Evolutionary conservation across 2,888 invertebrate genomes (phyloP), one percentile per base, ranked within the genome.

Genomic region (Calameuta filiformis): DNA sequence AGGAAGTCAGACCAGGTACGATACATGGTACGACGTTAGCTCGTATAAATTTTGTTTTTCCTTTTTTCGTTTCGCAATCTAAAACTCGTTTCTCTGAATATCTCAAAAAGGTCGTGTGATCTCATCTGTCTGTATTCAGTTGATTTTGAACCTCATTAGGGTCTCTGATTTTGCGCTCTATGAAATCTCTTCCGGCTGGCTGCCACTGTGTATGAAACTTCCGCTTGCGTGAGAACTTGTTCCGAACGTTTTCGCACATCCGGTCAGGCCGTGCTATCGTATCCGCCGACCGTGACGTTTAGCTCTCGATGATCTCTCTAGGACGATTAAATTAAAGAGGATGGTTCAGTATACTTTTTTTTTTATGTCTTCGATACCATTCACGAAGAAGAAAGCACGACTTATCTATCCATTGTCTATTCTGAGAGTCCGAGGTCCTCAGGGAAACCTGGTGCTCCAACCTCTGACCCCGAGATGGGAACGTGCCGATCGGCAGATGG

Each of bases 211-310:
- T 71, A 77, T 34, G 75, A 15, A 37, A 34, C 68, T 73, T 40
- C 73, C 30, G 34, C 33, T 33, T 35, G 76, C 76, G 11, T 73
- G 69, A 23, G 37, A 79, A 40, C 75, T 71, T 30, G 75, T 74
- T 68, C 76, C 77, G 76, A 80, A 82, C 83, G 76, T 85, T 84
- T 82, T 82, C 83, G 83, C 80, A 81, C 82, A 79, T 85, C 85
- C 85, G 85, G 83, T 81, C 81, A 83, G 81, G 83, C 82, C 80
- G 78, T 23, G 56, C 81, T 79, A 81, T 81, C 83, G 82, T 84
- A 85, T 85, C 83, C 85, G 85, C 80, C 56, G 56, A 40, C n/a
- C 37, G 30, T 34, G 33, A 34, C 40, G 31, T 15, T 35, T 73
- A 35, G 30, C n/a, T 73, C n/a, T 31, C 35, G 23, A 12, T 15